Evolutionary conservation across 92 coral and sea anemone genomes (phyloP).

Genomic region (Epizoanthus rinbou): DNA sequence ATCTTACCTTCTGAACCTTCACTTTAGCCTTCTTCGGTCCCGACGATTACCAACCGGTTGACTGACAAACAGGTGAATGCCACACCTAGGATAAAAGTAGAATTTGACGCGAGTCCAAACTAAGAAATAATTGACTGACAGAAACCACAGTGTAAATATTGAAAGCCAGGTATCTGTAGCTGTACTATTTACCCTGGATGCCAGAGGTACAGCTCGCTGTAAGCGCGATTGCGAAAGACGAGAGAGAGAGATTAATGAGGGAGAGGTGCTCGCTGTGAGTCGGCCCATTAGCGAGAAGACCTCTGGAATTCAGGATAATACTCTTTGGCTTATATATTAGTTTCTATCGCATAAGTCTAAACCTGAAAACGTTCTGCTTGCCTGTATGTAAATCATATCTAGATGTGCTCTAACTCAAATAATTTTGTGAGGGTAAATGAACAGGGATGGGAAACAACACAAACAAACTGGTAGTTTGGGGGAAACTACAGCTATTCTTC

Average conservation of each 20-base stretch:
- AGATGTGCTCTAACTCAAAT: neutral
- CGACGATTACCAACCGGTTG: neutral
- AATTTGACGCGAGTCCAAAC: neutral
- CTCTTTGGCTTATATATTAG: neutral
- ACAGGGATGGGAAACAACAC: neutral
- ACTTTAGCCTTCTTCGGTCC: neutral
- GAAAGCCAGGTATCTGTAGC: too few species aligned
- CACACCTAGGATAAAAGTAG: neutral
- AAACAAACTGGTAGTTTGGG: neutral
- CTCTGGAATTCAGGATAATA: too few species aligned
- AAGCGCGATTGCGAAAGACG: too few species aligned
- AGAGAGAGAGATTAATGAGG: too few species aligned
- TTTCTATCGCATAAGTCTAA: neutral
- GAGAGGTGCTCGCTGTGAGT: too few species aligned
- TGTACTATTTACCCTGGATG: too few species aligned
- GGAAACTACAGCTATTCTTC: neutral
- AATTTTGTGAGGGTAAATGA: neutral
- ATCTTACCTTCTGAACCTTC: neutral
- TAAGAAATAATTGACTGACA: neutral
- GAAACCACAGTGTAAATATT: neutral
- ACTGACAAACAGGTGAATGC: neutral
- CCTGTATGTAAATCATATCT: neutral
- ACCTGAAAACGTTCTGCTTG: slow-evolving; percentile 15
- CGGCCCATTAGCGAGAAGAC: too few species aligned
- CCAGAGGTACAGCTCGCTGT: too few species aligned